Evolutionary conservation across 2,797 vertebrate species (phyloP).

Genomic region (Acanthurus leucopareius): DNA sequence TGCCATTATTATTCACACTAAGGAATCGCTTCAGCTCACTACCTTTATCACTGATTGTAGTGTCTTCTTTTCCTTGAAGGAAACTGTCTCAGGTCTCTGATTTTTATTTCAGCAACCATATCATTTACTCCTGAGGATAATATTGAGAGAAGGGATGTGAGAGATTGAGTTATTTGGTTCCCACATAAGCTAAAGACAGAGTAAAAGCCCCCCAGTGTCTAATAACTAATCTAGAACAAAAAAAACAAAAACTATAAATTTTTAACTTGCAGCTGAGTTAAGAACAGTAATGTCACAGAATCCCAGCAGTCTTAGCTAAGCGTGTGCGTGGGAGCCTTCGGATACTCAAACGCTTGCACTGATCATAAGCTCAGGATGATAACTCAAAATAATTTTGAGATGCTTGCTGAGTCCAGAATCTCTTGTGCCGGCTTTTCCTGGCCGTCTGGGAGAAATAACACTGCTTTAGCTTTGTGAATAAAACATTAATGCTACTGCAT

Average conservation of each 20-base stretch:
- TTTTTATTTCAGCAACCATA: too few species aligned
- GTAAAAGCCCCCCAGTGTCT: not conserved
- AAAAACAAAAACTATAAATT: too few species aligned
- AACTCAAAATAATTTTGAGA: not conserved
- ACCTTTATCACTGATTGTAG: too few species aligned
- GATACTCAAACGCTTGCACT: not conserved
- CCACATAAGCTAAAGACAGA: not conserved
- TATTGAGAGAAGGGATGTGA: too few species aligned
- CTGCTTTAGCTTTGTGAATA: slow-evolving; percentile 47
- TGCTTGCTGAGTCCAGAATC: not conserved
- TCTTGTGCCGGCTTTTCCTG: slow-evolving; percentile 5
- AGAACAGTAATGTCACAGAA: not conserved
- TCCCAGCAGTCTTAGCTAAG: not conserved
- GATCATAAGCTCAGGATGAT: not conserved
- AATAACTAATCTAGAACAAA: not conserved
- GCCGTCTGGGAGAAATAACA: not conserved
- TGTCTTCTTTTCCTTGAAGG: too few species aligned
- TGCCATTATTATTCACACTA: too few species aligned
- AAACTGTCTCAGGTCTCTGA: too few species aligned
- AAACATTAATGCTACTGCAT: slow-evolving; percentile 42
- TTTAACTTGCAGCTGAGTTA: not conserved
- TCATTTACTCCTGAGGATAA: too few species aligned
- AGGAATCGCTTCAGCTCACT: too few species aligned
- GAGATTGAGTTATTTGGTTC: too few species aligned
- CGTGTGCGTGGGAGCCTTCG: not conserved